Conservation (phyloP, 2,888 invertebrate species). For the Watsonalla cultraria region DNA sequence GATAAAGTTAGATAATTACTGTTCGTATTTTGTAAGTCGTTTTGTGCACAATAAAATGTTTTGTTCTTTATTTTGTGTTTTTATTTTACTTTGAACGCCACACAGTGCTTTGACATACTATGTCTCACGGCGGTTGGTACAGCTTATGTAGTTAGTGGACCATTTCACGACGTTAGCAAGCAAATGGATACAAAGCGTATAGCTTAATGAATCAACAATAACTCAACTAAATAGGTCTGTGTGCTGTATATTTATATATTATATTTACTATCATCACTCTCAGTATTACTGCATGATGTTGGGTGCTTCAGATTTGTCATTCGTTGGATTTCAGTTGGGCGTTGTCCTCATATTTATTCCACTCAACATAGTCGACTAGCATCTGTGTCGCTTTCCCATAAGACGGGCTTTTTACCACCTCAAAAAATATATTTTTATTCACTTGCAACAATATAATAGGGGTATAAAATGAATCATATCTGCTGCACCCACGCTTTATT, state of each 20-base stretch:
- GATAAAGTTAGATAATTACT: conserved; percentile 62
- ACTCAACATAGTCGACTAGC: no score
- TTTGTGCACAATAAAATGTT: conserved; percentile 76
- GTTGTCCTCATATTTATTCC: not conserved
- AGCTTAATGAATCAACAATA: not conserved
- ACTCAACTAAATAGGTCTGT: conserved; percentile 44
- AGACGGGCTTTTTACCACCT: no score
- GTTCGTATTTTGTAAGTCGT: conserved; percentile 70
- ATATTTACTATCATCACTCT: conserved; percentile 31
- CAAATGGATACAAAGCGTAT: conserved; percentile 46
- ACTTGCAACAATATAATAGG: no score
- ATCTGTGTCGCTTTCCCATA: no score
- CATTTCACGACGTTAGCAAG: conserved; percentile 41
- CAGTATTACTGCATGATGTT: conserved; percentile 44
- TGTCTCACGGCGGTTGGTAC: conserved; percentile 14
- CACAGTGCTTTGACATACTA: conserved; percentile 4
- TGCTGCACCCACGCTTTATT: conserved; percentile 33
- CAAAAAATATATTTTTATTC: no score
- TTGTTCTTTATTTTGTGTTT: conserved; percentile 64
- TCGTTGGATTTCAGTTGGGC: conserved; percentile 1
- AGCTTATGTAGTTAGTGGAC: conserved; percentile 14
- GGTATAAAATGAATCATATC: conserved; percentile 6
- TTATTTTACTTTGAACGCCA: conserved; percentile 44
- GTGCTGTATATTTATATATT: conserved; percentile 59
- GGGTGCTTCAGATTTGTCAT: conserved; percentile 29